A percentile compares a stretch with the other conserved stretches of the same genome.
Conservation (phyloP, 2,888 invertebrate genomes). For the Micoletzkya japonica region DNA sequence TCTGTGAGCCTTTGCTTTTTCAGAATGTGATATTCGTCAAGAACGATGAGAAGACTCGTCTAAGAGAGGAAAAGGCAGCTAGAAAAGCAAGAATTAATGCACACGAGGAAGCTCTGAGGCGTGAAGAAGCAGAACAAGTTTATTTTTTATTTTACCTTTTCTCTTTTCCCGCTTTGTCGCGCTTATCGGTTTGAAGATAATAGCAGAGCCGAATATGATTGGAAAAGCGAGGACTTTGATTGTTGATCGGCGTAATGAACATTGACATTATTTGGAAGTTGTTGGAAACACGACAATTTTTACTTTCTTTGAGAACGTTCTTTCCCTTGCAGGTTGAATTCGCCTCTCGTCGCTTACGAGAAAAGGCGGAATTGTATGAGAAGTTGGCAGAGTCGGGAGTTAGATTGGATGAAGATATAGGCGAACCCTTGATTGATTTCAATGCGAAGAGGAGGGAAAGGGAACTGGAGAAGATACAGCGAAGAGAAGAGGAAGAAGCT, state of each 20-base stretch:
- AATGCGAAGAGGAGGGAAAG: slow-evolving; percentile 17
- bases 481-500: slow-evolving; percentile 10
- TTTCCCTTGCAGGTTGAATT: slow-evolving; percentile 2
- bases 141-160: neutral
- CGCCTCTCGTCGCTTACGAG: slow-evolving; percentile 7
- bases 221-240: no score
- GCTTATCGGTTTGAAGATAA: no score
- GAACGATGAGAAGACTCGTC: slow-evolving; percentile 23
- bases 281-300: no score
- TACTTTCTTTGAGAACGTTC: no score
- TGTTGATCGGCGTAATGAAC: neutral
- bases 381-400: slow-evolving; percentile 1
- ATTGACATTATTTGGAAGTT: neutral
- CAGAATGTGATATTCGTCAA: slow-evolving; percentile 22
- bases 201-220: no score
- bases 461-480: slow-evolving; percentile 1
- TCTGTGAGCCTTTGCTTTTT: neutral
- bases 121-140: slow-evolving; percentile 13
- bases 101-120: slow-evolving; percentile 23
- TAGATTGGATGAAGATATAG: slow-evolving; percentile 9
- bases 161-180: neutral
- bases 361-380: slow-evolving; percentile 26
- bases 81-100: slow-evolving; percentile 5
- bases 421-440: slow-evolving; percentile 20
- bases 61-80: neutral